Conservation (phyloP, 2,888 invertebrate species). For the Phyto melanocephala region DNA sequence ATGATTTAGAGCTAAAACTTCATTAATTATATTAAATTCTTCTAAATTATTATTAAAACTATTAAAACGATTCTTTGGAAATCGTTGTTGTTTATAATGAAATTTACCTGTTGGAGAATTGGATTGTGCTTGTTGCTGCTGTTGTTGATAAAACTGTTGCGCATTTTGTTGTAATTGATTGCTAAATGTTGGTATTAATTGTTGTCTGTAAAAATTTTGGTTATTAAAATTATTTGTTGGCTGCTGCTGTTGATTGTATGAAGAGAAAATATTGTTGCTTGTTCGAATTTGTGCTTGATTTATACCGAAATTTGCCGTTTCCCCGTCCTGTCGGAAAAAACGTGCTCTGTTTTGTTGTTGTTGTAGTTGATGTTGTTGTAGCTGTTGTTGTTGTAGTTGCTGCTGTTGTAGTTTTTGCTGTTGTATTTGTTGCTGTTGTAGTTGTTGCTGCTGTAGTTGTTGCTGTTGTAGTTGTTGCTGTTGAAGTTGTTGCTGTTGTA, state of each 20-base stretch:
- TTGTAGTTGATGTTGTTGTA: conserved; percentile 71
- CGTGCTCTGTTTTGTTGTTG: conserved; percentile 76
- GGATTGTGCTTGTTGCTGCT: conserved; percentile 65
- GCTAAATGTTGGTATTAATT: conserved; percentile 73
- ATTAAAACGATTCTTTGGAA: conserved; percentile 73
- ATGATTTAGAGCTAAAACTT: conserved; percentile 89
- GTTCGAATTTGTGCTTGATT: conserved; percentile 78
- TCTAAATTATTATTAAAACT: conserved; percentile 80
- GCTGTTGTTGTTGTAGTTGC: conserved; percentile 66
- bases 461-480: conserved; percentile 72
- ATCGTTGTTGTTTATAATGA: conserved; percentile 30
- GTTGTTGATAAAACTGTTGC: conserved; percentile 72
- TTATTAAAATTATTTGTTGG: conserved; percentile 70
- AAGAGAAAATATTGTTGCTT: conserved; percentile 79
- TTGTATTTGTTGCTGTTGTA: conserved; percentile 71
- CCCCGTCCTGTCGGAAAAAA: conserved; percentile 81
- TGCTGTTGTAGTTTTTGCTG: conserved; percentile 71
- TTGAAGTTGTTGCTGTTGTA: conserved; percentile 70
- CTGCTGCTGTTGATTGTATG: conserved; percentile 76
- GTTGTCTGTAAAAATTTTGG: conserved; percentile 77
- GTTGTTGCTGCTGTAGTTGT: conserved; percentile 66
- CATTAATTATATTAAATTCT: conserved; percentile 89
- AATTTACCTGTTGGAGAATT: conserved; percentile 81
- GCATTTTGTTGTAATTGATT: conserved; percentile 78
- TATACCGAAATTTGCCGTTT: conserved; percentile 84